Base-by-base conservation (phyloP, 1,140 invertebrate species). In the Conus ventricosus region DNA sequence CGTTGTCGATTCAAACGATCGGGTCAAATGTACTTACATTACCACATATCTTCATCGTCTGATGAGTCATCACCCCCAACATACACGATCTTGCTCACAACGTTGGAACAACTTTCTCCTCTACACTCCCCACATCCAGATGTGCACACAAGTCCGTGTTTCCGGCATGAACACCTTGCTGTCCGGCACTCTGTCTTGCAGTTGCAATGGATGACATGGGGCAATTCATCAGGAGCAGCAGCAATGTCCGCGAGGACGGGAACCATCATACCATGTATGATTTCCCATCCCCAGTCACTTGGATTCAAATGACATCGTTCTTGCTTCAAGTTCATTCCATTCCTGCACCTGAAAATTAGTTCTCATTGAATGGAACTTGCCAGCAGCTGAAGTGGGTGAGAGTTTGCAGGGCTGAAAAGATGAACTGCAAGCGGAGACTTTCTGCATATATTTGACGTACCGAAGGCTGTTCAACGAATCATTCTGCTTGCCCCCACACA, bases 21-120 rank as follows among this genome's bases (percentile, higher is more conserved):
- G 51, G 27, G 23, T 78, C 75, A 78, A n/a, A 78, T 39, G 75
- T n/a, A 2, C 27, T 78, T n/a, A 39, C 75, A 78, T 39, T 78
- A 78, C 75, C 23, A 78, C 75, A 25, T 23, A 10, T 6, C 57
- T 60, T 60, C 57, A 60, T 60, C 57, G 15, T 60, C 57, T 60
- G 57, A 60, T 60, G 57, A 60, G 8, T 11, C 57, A 8, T 60
- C 57, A 15, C 39, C 39, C 39, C 57, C 57, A 60, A 15, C 15
- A 60, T 60, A 60, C 8, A 15, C 57, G 5, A 15, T 80, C 51
- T 53, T 80, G n/a, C 39, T 71, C 39, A 20, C 81, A 55, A 25
- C 13, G 55, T 90, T 90, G 5, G 55, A n/a, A 78, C 89, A 90
- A 63, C 27, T 87, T 75, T 87, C 54, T n/a, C 89, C 87, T 57